Evolutionary conservation across 2,888 invertebrate genomes (phyloP).

Genomic region (Altica lythri): DNA sequence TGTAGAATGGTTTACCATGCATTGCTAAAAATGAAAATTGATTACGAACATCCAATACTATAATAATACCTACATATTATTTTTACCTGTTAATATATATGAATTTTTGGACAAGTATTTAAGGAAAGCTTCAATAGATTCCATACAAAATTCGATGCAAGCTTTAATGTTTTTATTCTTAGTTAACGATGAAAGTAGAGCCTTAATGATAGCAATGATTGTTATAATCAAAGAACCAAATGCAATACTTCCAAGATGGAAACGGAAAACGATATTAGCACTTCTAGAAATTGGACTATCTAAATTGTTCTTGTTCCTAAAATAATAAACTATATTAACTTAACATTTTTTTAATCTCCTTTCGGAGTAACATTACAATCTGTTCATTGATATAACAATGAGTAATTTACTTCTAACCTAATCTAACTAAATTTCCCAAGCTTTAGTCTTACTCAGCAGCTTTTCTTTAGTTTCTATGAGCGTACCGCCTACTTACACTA

Average conservation of each 20-base stretch:
- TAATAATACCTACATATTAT: background rate
- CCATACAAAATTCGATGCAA: constrained; percentile 29
- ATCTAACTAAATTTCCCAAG: too few relatives aligned
- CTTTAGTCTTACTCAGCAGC: too few relatives aligned
- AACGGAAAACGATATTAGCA: constrained; percentile 36
- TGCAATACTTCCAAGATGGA: constrained; percentile 43
- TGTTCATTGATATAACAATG: too few relatives aligned
- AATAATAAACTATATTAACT: too few relatives aligned
- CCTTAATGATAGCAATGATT: constrained; percentile 38
- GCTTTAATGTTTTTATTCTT: constrained; percentile 34
- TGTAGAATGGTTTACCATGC: constrained; percentile 46
- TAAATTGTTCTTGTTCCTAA: constrained; percentile 41
- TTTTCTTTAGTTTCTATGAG: too few relatives aligned
- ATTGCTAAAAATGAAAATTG: constrained; percentile 40
- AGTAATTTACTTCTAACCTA: too few relatives aligned
- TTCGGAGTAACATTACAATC: too few relatives aligned
- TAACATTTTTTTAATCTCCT: too few relatives aligned
- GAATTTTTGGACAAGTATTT: constrained; percentile 46
- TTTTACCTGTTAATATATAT: constrained; percentile 45
- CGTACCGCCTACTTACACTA: too few relatives aligned
- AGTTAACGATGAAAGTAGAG: constrained; percentile 30
- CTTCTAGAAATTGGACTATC: constrained; percentile 39
- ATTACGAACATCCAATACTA: constrained; percentile 1
- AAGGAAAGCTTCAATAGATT: constrained; percentile 37
- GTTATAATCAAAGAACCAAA: constrained; percentile 45